Base-by-base conservation (phyloP, 2,113 vertebrate species). In the Lethenteron reissneri region DNA sequence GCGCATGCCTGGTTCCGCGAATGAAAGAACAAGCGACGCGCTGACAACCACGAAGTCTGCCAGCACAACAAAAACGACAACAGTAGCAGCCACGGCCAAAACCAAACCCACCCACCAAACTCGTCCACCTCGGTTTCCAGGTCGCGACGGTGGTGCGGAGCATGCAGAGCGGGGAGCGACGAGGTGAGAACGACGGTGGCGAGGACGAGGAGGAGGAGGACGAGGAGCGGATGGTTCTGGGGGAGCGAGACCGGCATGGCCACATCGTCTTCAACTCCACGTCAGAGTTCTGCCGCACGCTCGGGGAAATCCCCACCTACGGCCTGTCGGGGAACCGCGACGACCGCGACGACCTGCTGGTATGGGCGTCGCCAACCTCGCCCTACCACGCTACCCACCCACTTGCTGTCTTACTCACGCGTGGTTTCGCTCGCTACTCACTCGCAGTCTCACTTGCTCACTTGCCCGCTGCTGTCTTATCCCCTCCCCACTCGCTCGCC, bases 231-330 rank as follows among this genome's bases (percentile, higher is more conserved):
- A 87, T 76, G 72, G 41, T 41, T 41, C 41, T 41, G 41, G 41
- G 41, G 41, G 41, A 41, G 41, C 41, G 41, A 41, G 41, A 41
- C 41, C 41, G 41, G 41, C 41, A 41, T 41, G 88, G 83, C 62
- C 80, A 86, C 79, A 91, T 92, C 1, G 84, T 89, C 41, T 92
- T 91, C 71, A 91, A 92, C 0, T 88, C 86, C 78, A 88, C 88
- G 0, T 92, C 88, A 0, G 89, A 91, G 79, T 92, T 92, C 79
- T 91, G 89, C 78, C 84, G 88, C 74, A 89, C 87, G 0, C 79
- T 91, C 14, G 89, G 88, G 10, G 89, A 91, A 75, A 91, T 92
- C 76, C 88, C 89, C 70, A 92, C 88, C 2, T 91, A 92, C 1
- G 87, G 88, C 25, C 79, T 88, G 72, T 88, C 89, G 0, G 89